Percentiles rank a stretch among this genome's conserved stretches.
Evolutionary conservation across 92 coral and sea anemone genomes (phyloP).

Genomic region (Umimayanthus kanabou): DNA sequence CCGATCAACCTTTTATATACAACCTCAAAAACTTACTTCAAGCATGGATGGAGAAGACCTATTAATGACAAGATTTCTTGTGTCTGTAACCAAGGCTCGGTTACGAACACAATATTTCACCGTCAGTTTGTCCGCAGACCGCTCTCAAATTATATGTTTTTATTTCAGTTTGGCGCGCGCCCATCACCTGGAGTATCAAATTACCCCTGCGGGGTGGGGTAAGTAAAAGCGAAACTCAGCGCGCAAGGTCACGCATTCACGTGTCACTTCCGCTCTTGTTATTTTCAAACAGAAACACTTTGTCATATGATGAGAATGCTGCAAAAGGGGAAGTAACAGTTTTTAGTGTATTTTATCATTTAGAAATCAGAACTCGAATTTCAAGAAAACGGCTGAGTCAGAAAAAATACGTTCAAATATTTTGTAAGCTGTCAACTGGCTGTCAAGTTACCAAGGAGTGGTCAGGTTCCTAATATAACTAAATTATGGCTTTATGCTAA

Average conservation of each 20-base stretch:
- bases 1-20: too few species aligned
- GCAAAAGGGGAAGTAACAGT: neutral
- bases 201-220: conserved; percentile 23
- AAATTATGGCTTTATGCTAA: too few species aligned
- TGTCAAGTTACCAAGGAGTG: neutral
- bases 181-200: conserved; percentile 37
- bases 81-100: neutral
- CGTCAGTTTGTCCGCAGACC: neutral
- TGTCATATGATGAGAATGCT: too few species aligned
- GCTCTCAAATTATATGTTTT: neutral
- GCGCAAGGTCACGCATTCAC: neutral
- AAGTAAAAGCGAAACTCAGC: neutral
- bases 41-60: neutral
- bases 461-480: too few species aligned
- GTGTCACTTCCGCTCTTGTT: neutral
- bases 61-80: neutral
- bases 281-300: neutral
- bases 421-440: neutral
- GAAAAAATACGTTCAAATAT: too few species aligned
- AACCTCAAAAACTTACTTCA: neutral
- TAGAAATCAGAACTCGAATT: neutral
- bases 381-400: neutral
- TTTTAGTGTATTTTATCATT: too few species aligned
- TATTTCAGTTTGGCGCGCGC: conserved; percentile 50
- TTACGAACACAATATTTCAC: neutral